These are phyloP conservation scores for Caiman crocodilus DNA, from an alignment of 2,797 vertebrate genomes.

Conservation along the genomic window DNA sequence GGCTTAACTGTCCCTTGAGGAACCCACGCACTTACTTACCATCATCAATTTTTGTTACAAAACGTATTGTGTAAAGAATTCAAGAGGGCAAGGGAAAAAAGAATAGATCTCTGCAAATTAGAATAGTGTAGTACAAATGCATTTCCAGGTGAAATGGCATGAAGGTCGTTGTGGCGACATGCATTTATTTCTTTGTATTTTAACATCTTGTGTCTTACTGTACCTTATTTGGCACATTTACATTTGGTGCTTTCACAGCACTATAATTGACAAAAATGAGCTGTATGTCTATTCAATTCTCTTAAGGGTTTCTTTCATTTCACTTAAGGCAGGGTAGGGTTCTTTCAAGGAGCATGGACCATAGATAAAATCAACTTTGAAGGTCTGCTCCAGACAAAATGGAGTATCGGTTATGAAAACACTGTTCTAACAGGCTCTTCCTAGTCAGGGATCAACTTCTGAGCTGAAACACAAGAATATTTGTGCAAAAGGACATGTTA, in stretches of 20 bases:
- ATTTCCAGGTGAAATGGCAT: not conserved
- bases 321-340: not conserved
- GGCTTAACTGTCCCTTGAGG: not conserved
- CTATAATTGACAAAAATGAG: not conserved
- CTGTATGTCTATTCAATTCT: not conserved
- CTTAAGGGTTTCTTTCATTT: too few relatives aligned
- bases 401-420: accelerated
- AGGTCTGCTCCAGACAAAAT: not conserved
- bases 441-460: not conserved
- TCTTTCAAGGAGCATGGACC: not conserved
- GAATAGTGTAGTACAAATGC: not conserved
- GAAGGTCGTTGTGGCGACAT: not conserved
- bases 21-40: not conserved
- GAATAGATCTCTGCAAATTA: not conserved
- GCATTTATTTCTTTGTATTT: not conserved
- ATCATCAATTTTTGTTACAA: not conserved
- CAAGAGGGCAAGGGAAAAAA: too few relatives aligned
- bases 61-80: too few relatives aligned
- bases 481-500: not conserved
- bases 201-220: too few relatives aligned
- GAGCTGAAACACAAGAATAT: not conserved
- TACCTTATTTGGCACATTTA: not conserved
- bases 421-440: not conserved
- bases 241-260: not conserved
- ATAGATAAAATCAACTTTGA: not conserved